Evolutionary conservation across 2,113 vertebrate genomes (phyloP).

Genomic region (Pelobates fuscus): DNA sequence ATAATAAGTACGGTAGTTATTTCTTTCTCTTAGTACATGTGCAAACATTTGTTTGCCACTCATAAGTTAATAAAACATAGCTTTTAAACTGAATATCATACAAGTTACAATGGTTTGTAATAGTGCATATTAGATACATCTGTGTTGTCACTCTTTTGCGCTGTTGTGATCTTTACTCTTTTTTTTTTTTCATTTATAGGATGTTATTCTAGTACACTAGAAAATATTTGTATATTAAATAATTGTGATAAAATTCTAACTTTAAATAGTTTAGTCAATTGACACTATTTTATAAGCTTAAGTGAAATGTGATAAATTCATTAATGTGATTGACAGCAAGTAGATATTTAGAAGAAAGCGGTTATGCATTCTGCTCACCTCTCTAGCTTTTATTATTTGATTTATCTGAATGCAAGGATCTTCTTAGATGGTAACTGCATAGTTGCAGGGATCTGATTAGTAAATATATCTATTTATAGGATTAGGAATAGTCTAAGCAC

Average conservation of each 20-base stretch:
- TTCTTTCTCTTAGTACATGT: neutral
- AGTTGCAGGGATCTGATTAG: too few relatives aligned
- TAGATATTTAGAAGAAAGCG: neutral
- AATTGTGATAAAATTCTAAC: neutral
- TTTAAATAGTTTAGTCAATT: neutral
- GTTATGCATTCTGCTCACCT: too few relatives aligned
- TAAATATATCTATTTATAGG: too few relatives aligned
- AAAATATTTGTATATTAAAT: neutral
- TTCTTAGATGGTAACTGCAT: too few relatives aligned
- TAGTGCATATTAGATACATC: too few relatives aligned
- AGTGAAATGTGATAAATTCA: neutral
- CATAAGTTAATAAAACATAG: neutral
- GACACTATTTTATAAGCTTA: neutral
- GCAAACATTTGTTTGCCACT: neutral
- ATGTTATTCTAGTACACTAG: neutral
- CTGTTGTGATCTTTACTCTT: too few relatives aligned
- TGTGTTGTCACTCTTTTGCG: too few relatives aligned
- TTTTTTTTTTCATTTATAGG: constrained; percentile 20
- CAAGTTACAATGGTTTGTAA: neutral
- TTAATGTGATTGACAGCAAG: neutral
- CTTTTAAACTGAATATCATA: neutral
- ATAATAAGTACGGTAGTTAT: too few relatives aligned
- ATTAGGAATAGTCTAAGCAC: too few relatives aligned
- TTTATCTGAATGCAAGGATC: too few relatives aligned
- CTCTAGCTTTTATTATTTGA: too few relatives aligned